Evolutionary conservation across 2,888 invertebrate species (phyloP), one percentile per base, ranked within the genome.

Genomic region (Folsomia candida): DNA sequence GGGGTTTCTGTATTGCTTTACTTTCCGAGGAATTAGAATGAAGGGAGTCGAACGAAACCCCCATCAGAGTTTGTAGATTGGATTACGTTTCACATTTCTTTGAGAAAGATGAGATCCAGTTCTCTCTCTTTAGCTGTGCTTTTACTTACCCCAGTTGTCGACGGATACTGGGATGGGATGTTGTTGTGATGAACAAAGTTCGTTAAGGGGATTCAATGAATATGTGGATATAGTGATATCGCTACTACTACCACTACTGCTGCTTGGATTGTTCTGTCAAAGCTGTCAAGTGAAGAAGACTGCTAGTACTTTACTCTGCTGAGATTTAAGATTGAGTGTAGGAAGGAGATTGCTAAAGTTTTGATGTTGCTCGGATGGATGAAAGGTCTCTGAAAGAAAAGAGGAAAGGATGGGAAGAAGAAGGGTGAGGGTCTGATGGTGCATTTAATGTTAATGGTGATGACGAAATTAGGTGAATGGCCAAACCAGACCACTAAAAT

Each of bases 381-480:
- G 54, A 54, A 54, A 54, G 6, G 22, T 20, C 18, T 4, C 54
- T 54, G 22, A 54, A 54, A 61, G 28, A 28, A 28, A 61, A 29
- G n/a, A 27, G 61, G 18, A 14, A 24, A 60, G 60, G 24, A 60
- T 9, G 27, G 60, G 60, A 60, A 25, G 60, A 25, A 25, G 27
- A n/a, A 6, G 14, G 60, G n/a, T 18, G 60, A 60, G 27, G 60
- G 27, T 27, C 60, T 60, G 18, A 61, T 61, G 26, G 9, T 61
- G 61, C 61, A 26, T 61, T 61, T 61, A 61, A 61, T n/a, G 61
- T 54, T 61, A 61, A 61, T 61, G 61, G 61, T 61, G 61, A 61
- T 61, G 61, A 61, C 27, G 61, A 61, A 61, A 61, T 61, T 61
- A 61, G 61, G 61, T 61, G 61, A 61, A 61, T 61, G 61, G 61